These are phyloP conservation scores for Noturus placidus DNA, from an alignment of 2,113 vertebrate species.

Conservation along the genomic window DNA sequence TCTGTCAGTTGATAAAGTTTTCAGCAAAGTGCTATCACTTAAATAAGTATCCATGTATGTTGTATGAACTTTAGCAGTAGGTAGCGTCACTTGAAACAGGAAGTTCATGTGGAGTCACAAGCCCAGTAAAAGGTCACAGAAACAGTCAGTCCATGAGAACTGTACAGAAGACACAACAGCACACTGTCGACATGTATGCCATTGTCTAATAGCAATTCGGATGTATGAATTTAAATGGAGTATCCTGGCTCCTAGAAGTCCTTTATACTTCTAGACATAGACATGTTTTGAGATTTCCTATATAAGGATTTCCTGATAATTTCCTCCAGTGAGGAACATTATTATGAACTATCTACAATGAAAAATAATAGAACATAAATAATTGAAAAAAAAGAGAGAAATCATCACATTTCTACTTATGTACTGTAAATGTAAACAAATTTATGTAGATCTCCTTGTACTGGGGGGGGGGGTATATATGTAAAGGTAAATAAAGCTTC, in stretches of 20 bases:
- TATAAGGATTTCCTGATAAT: too few relatives aligned
- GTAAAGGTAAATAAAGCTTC: not conserved
- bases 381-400: not conserved
- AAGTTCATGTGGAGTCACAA: constrained; percentile 68
- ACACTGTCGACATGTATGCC: not conserved
- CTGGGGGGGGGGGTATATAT: not conserved
- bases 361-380: too few relatives aligned
- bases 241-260: not conserved
- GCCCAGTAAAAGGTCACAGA: constrained; percentile 70
- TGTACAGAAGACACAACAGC: not conserved
- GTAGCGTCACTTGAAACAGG: constrained; percentile 71
- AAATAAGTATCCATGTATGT: constrained; percentile 61
- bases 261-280: not conserved
- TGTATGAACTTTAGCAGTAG: constrained; percentile 62
- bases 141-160: constrained; percentile 58
- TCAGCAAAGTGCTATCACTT: constrained; percentile 69
- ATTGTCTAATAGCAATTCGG: not conserved
- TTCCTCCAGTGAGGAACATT: not conserved
- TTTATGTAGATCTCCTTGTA: not conserved
- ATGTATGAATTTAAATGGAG: not conserved
- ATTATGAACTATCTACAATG: not conserved
- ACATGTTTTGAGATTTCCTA: not conserved
- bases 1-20: constrained; percentile 63
- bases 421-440: too few relatives aligned
- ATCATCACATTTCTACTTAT: not conserved